Evolutionary conservation across 2,797 vertebrate species (phyloP).

Genomic region (Poeciliopsis presidionis): DNA sequence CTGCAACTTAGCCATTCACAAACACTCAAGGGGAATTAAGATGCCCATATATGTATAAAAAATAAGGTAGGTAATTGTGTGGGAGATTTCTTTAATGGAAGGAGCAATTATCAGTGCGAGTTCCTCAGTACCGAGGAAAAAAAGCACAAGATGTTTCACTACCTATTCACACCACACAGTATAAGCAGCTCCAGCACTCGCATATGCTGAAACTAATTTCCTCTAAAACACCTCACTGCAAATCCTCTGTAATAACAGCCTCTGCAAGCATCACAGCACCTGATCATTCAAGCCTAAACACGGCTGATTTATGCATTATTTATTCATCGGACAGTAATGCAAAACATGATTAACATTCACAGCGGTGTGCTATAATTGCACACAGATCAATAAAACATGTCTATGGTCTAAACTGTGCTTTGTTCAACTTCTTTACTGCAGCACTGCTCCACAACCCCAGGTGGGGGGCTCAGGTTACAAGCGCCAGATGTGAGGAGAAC

Average conservation of each 20-base stretch:
- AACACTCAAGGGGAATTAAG: constrained; percentile 5
- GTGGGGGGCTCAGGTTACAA: constrained; percentile 60
- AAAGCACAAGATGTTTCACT: constrained; percentile 17
- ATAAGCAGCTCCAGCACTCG: constrained; percentile 19
- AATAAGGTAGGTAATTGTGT: not conserved
- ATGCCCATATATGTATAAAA: constrained; percentile 14
- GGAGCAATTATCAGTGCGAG: constrained; percentile 4
- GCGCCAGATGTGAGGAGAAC: constrained; percentile 60
- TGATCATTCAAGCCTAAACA: constrained; percentile 25
- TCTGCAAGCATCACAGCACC: constrained; percentile 23
- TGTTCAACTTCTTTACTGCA: constrained; percentile 52
- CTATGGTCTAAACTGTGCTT: constrained; percentile 43
- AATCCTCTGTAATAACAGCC: constrained; percentile 1
- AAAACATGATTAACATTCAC: constrained; percentile 24
- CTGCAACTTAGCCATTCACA: constrained; percentile 37
- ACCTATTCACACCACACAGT: constrained; percentile 11
- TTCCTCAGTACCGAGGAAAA: not conserved
- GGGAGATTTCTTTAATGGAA: constrained; percentile 10
- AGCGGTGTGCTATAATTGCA: constrained; percentile 16
- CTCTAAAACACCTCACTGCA: constrained; percentile 16
- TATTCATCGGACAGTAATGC: constrained; percentile 13
- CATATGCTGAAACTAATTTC: constrained; percentile 12
- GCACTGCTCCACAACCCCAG: constrained; percentile 54
- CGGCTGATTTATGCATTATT: constrained; percentile 9
- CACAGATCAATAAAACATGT: constrained; percentile 48